These are phyloP conservation scores for Chelidonichthys spinosus DNA, from an alignment of 2,797 vertebrate genomes.

Conservation along the genomic window DNA sequence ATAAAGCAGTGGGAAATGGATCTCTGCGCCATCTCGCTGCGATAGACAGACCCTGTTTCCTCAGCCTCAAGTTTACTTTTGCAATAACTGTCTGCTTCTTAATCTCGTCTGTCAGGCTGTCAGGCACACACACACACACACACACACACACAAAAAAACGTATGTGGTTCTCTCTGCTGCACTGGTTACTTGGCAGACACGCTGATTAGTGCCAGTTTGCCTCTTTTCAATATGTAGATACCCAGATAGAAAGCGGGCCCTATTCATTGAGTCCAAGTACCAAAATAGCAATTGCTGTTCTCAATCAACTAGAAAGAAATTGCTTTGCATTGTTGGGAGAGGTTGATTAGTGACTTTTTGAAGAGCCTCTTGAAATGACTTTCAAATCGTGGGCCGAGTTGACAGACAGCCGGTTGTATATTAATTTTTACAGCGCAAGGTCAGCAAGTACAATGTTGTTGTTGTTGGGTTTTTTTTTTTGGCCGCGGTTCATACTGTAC, in stretches of 20 bases:
- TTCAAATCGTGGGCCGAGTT: slow-evolving; percentile 54
- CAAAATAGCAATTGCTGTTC: slow-evolving; percentile 71
- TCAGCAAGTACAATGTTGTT: slow-evolving; percentile 40
- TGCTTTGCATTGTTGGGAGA: slow-evolving; percentile 71
- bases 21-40: slow-evolving; percentile 52
- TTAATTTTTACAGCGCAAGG: slow-evolving; percentile 48
- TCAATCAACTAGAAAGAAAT: slow-evolving; percentile 73
- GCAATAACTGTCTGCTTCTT: slow-evolving; percentile 55
- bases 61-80: slow-evolving; percentile 67
- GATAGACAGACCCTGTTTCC: slow-evolving; percentile 43
- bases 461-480: no score
- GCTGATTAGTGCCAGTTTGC: slow-evolving; percentile 67
- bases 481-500: no score
- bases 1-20: slow-evolving; percentile 73
- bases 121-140: slow-evolving; percentile 54
- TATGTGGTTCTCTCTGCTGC: slow-evolving; percentile 54
- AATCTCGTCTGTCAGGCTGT: slow-evolving; percentile 58
- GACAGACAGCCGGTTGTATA: slow-evolving; percentile 65
- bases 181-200: slow-evolving; percentile 63
- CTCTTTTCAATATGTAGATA: slow-evolving; percentile 70
- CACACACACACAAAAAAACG: slow-evolving; percentile 60
- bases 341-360: slow-evolving; percentile 69
- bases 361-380: slow-evolving; percentile 69
- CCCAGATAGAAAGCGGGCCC: slow-evolving; percentile 65
- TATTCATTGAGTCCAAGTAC: slow-evolving; percentile 61